Percentiles rank a stretch among this genome's conserved stretches.
Conservation (phyloP, 2,797 vertebrate species). For the Poecilia picta region DNA sequence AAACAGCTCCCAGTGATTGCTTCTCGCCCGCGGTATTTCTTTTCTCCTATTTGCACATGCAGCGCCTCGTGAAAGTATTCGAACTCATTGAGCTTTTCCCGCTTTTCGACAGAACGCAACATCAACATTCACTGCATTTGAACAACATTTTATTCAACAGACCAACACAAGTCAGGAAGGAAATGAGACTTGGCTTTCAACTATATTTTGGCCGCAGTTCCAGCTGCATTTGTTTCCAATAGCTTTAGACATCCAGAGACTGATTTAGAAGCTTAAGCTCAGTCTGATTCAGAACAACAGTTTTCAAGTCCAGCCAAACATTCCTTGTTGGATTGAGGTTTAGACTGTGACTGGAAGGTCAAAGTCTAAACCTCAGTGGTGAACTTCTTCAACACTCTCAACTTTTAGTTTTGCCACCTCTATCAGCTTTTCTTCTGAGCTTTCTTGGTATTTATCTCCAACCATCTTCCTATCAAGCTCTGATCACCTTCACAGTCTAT, state of each 20-base stretch:
- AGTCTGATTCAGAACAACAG: background rate
- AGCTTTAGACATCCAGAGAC: background rate
- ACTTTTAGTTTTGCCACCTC: background rate
- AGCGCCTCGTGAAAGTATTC: background rate
- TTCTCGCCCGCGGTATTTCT: constrained; percentile 8
- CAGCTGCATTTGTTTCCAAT: background rate
- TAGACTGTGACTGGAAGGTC: background rate
- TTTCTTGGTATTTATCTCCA: background rate
- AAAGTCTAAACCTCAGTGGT: too few species aligned
- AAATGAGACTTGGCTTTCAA: background rate
- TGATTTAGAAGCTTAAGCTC: background rate
- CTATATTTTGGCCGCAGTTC: background rate
- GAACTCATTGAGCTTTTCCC: background rate
- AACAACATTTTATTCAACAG: background rate
- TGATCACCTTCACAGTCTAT: background rate
- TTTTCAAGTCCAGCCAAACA: background rate
- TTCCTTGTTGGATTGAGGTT: background rate
- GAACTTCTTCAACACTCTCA: background rate
- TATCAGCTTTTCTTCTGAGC: background rate
- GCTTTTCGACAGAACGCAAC: background rate
- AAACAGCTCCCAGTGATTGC: constrained; percentile 22
- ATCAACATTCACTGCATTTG: background rate
- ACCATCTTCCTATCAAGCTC: background rate
- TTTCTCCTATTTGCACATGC: background rate
- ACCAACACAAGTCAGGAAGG: background rate